Base-by-base conservation (phyloP, 2,888 invertebrate genomes). In the Branchellion lobata region DNA sequence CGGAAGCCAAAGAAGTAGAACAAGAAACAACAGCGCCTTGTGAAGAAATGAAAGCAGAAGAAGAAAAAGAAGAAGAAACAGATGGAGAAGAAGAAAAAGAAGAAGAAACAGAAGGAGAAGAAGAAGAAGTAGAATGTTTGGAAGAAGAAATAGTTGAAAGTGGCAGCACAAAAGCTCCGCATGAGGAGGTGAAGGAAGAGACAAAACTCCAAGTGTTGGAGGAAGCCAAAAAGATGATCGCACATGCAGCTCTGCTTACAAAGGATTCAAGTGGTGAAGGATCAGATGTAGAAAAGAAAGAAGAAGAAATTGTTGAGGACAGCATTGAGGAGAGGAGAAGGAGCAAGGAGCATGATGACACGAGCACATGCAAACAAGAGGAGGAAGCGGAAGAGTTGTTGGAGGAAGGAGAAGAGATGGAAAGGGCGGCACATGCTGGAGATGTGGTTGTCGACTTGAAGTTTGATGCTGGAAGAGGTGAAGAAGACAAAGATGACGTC, bases 41-140 rank as follows among this genome's bases (percentile, higher is more conserved):
- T n/a, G 79, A 74, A 21, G 34, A 79, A 27, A 47, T 36, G 14
- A 74, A 34, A 33, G 65, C 18, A n/a, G 75, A 57, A 11, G 31
- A 40, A 36, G 40, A 21, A 36, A 57, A 47, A 27, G 11, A 14
- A 72, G 78, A 78, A 31, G 71, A 84, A 14, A 61, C 61, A 18
- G 27, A 3, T 29, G 27, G 18, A 14, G 72, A 71, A 29, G 18
- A 33, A 21, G 51, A 53, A 36, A 34, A 53, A 65, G 61, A 53
- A 51, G 68, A 79, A 24, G 79, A 72, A n/a, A 65, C 57, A 47
- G 79, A 71, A 51, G 34, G n/a, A 51, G 77, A 71, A 80, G n/a
- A 34, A 51, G n/a, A 57, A 5, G 80, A 79, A 72, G 61, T 40
- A 61, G 81, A 76, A 24, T 65, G 71, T 36, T 72, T 68, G 57